phyloP scores from a whole-genome alignment of 30 jellyfish, hydroid and myxozoan genomes.

The Turritopsis rubra region DNA sequence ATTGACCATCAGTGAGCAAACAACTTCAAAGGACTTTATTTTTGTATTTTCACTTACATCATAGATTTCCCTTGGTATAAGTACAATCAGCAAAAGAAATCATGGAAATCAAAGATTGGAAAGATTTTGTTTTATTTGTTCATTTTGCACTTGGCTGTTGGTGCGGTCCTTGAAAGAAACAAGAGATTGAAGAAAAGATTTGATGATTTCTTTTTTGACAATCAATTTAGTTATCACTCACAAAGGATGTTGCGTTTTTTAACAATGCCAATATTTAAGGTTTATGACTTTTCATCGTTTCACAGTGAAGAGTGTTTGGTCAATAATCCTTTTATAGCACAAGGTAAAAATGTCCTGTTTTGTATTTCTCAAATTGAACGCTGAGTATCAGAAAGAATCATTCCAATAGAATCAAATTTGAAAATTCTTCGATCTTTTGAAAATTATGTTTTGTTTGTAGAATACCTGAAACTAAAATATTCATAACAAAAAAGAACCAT shows the following conservation, averaged over 20 bases:
- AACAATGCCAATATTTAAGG: slow-evolving; percentile 10
- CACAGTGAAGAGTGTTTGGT: slow-evolving; percentile 29
- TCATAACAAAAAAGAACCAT: too few species aligned
- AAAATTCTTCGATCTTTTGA: too few species aligned
- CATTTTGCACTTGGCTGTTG: slow-evolving; percentile 16
- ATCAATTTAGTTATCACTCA: slow-evolving; percentile 12
- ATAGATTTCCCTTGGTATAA: slow-evolving; percentile 45
- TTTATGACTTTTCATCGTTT: slow-evolving; percentile 14
- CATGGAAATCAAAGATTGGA: slow-evolving; percentile 17
- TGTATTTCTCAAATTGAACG: neutral
- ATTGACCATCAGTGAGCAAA: too few species aligned
- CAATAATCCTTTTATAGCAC: slow-evolving; percentile 19
- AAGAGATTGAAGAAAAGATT: neutral
- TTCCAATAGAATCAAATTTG: neutral
- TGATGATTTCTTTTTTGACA: slow-evolving; percentile 26
- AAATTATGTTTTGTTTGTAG: too few species aligned
- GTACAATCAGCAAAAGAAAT: slow-evolving; percentile 15
- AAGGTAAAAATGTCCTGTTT: slow-evolving; percentile 3
- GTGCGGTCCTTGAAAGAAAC: slow-evolving; percentile 27
- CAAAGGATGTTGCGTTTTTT: slow-evolving; percentile 17
- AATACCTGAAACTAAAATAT: too few species aligned
- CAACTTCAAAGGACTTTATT: too few species aligned
- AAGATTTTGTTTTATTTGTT: slow-evolving; percentile 15
- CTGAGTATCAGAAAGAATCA: neutral
- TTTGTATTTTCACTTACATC: neutral